Evolutionary conservation across 2,888 invertebrate species (phyloP), one percentile per base, ranked within the genome.

Genomic region (Heliconius hortense): DNA sequence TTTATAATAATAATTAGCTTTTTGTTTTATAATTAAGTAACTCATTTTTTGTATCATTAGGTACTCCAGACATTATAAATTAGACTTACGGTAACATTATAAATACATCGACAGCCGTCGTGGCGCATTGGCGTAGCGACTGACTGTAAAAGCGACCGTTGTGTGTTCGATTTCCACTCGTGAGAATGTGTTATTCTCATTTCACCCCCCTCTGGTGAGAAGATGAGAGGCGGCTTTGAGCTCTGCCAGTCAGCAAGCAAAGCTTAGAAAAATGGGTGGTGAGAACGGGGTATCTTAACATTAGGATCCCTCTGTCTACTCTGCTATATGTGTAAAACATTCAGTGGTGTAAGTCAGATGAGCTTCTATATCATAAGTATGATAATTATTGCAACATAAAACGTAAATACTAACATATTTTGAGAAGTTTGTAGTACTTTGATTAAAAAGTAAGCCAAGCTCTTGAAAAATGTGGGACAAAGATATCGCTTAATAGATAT

Each of bases 381-480:
- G 15, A 43, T 56, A 56, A 11, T 11, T 21, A 35, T 10, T 21
- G 11, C n/a, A 13, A 35, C 13, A 39, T 15, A 39, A 35, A 64
- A 4, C 5, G 18, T 35, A 64, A 21, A 31, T 63, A 4, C 7
- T 21, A 31, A 15, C 2, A 21, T n/a, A 64, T 11, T 35, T 64
- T 21, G 1, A 35, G n/a, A 35, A 11, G 21, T 53, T 53, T 35
- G 4, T 11, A 11, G 39, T 66, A 66, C 66, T 66, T 66, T 24
- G 39, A 66, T 66, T 39, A n/a, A 66, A 60, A 66, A 66, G 39
- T 66, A 43, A 11, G 39, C 13, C n/a, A 56, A 31, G 3, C 69
- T n/a, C 69, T 56, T 69, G 28, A 69, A 69, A 68, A 69, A 69
- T 69, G 69, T 56, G n/a, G 56, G 15, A 13, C 53, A 69, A n/a